A percentile compares a stretch with the other conserved stretches of the same genome.
Conservation (phyloP, 2,888 invertebrate genomes). For the Congeria kusceri region DNA sequence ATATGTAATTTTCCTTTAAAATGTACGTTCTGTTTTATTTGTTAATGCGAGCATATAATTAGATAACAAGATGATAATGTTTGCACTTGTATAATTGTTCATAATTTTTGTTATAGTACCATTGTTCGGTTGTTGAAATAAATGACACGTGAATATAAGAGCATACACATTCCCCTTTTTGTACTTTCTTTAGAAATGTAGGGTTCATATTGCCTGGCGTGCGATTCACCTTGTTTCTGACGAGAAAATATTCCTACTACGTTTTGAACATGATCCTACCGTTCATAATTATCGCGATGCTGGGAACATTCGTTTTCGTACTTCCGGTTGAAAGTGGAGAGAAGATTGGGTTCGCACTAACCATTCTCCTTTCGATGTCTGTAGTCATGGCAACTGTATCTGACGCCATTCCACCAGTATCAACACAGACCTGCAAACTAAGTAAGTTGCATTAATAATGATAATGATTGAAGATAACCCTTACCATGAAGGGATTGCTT, state of each 20-base stretch:
- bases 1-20: too few species aligned
- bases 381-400: constrained; percentile 59
- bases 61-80: too few species aligned
- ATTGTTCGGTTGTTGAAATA: too few species aligned
- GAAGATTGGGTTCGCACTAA: constrained; percentile 56
- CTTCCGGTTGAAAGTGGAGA: constrained; percentile 62
- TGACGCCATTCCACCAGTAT: constrained; percentile 59
- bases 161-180: too few species aligned
- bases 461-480: too few species aligned
- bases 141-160: too few species aligned
- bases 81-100: too few species aligned
- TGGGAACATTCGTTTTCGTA: constrained; percentile 54
- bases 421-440: constrained; percentile 49
- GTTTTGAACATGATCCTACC: constrained; percentile 59
- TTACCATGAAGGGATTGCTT: too few species aligned
- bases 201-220: constrained; percentile 14
- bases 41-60: too few species aligned
- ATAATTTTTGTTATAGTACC: too few species aligned
- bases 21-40: too few species aligned
- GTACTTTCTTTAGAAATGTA: constrained; percentile 20
- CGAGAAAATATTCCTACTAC: constrained; percentile 57
- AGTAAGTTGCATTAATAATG: constrained; percentile 49
- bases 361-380: constrained; percentile 57
- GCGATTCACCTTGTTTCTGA: constrained; percentile 35
- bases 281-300: constrained; percentile 43